A percentile compares a stretch with the other conserved stretches of the same genome.
Evolutionary conservation across 2,888 invertebrate genomes (phyloP).

Genomic region (Colletes collaris): DNA sequence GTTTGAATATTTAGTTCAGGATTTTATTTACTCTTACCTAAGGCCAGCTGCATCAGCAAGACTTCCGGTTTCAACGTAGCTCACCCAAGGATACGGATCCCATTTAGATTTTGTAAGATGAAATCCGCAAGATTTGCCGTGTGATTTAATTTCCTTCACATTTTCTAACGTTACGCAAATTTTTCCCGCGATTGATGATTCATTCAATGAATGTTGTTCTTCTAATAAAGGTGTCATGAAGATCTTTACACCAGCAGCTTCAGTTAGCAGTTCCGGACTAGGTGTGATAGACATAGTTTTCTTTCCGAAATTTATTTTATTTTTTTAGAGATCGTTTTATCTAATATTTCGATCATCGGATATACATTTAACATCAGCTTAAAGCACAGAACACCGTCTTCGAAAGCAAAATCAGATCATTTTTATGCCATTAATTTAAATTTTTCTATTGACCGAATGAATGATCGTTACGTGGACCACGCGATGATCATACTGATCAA

Average conservation of each 20-base stretch:
- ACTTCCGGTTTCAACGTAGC: slow-evolving; percentile 86
- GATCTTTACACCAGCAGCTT: slow-evolving; percentile 71
- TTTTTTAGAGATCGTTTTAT: neutral
- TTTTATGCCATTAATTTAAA: slow-evolving; percentile 4
- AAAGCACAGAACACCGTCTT: slow-evolving; percentile 19
- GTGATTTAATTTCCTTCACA: slow-evolving; percentile 15
- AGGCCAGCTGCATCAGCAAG: slow-evolving; percentile 87
- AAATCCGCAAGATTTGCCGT: slow-evolving; percentile 86
- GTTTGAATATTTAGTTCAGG: neutral
- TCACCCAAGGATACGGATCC: slow-evolving; percentile 93
- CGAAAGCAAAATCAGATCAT: neutral
- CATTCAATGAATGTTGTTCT: slow-evolving; percentile 6
- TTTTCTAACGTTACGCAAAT: slow-evolving; percentile 49
- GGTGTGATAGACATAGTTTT: slow-evolving; percentile 41
- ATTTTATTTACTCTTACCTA: slow-evolving; percentile 76
- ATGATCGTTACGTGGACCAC: slow-evolving; percentile 34
- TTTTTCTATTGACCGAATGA: neutral
- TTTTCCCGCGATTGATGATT: slow-evolving; percentile 29
- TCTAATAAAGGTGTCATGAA: slow-evolving; percentile 63
- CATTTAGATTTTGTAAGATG: slow-evolving; percentile 90
- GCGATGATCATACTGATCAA: slow-evolving; percentile 39
- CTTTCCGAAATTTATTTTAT: neutral
- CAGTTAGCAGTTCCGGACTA: slow-evolving; percentile 59
- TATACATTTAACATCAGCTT: slow-evolving; percentile 9
- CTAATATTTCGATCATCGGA: neutral